A percentile compares a stretch with the other conserved stretches of the same genome.
Conservation (phyloP, 2,888 invertebrate species). For the Tetrapedia diversipes region DNA sequence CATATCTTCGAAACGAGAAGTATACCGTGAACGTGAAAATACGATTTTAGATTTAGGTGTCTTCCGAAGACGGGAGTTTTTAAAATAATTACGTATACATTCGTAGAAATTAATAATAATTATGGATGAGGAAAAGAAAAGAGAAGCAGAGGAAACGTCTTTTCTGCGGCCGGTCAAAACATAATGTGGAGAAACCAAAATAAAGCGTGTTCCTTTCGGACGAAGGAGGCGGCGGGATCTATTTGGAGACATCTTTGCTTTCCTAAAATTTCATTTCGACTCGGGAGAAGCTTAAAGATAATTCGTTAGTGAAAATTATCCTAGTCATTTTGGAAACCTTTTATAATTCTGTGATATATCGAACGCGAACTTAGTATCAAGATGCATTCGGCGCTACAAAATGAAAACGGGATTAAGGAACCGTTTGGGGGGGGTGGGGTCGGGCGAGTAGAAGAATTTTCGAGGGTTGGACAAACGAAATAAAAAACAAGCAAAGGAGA, state of each 20-base stretch:
- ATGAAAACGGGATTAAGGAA: constrained; percentile 39
- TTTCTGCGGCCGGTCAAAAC: constrained; percentile 61
- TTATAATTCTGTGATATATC: constrained; percentile 81
- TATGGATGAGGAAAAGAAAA: constrained; percentile 1
- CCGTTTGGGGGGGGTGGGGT: constrained; percentile 30
- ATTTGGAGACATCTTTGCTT: constrained; percentile 47
- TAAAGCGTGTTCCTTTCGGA: constrained; percentile 29
- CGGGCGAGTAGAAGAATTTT: too few species aligned
- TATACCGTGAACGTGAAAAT: constrained; percentile 80
- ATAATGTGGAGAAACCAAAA: constrained; percentile 69
- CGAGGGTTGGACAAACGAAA: constrained; percentile 31
- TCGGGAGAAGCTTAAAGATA: constrained; percentile 44
- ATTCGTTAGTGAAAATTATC: constrained; percentile 78
- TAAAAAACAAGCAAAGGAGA: constrained; percentile 20
- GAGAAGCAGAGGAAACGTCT: constrained; percentile 35
- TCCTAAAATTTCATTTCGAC: constrained; percentile 56
- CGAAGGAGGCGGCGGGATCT: neutral
- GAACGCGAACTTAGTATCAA: constrained; percentile 52
- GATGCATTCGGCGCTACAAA: constrained; percentile 50
- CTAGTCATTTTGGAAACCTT: constrained; percentile 82
- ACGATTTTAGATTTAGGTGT: constrained; percentile 78
- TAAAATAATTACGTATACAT: constrained; percentile 68
- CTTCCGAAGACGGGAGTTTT: constrained; percentile 65
- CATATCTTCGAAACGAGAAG: constrained; percentile 81
- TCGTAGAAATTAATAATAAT: constrained; percentile 49